Evolutionary conservation across 2,113 vertebrate genomes (phyloP).

Genomic region (Echinops telfairi): DNA sequence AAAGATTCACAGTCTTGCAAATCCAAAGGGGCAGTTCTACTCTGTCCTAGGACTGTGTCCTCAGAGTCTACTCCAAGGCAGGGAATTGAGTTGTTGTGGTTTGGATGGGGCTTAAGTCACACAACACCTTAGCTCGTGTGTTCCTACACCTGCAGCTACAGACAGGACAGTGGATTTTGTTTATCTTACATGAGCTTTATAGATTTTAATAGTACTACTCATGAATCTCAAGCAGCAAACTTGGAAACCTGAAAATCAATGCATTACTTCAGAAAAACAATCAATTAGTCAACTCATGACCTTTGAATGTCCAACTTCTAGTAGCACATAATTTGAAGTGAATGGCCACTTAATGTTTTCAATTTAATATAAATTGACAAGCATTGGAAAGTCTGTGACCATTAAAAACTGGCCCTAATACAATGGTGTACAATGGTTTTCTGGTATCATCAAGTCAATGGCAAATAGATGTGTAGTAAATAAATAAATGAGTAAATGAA

Average conservation of each 20-base stretch:
- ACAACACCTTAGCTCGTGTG: neutral
- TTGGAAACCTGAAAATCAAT: slow-evolving; percentile 20
- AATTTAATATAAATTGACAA: too few species aligned
- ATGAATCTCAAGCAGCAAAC: slow-evolving; percentile 35
- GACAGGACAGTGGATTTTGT: neutral
- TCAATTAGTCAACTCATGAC: neutral
- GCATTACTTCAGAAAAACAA: slow-evolving; percentile 12
- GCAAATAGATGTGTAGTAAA: neutral
- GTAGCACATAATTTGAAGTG: slow-evolving; percentile 1
- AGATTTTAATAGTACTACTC: neutral
- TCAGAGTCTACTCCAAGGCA: too few species aligned
- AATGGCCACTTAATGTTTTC: neutral
- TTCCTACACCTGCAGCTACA: neutral
- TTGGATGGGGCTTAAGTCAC: neutral
- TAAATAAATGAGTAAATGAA: neutral
- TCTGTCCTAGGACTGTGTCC: too few species aligned
- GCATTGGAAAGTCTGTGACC: too few species aligned
- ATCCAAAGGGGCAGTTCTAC: too few species aligned
- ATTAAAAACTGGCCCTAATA: too few species aligned
- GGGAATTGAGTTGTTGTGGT: too few species aligned
- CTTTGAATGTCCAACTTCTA: neutral
- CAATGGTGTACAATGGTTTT: too few species aligned
- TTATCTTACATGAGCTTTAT: slow-evolving; percentile 34
- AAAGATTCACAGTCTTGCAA: too few species aligned
- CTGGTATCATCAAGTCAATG: neutral